These are phyloP conservation scores for Bradypodion pumilum DNA, from an alignment of 2,797 vertebrate genomes.

Conservation along the genomic window DNA sequence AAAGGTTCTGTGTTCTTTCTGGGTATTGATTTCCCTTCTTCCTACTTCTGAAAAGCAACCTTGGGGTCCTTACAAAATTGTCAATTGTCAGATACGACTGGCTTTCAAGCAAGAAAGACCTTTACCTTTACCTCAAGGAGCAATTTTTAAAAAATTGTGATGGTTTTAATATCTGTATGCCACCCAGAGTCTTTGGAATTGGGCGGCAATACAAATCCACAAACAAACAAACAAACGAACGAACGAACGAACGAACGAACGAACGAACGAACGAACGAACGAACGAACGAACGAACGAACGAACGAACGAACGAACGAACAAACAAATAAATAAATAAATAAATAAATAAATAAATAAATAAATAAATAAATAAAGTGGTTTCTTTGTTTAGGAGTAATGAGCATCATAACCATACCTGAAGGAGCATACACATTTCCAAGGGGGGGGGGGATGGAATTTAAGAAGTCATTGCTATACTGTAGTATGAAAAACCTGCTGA, in stretches of 20 bases:
- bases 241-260: neutral
- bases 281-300: neutral
- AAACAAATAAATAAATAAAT: too few species aligned
- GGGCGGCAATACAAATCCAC: neutral
- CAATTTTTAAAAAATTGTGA: too few species aligned
- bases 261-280: neutral
- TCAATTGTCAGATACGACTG: too few species aligned
- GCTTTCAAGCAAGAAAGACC: too few species aligned
- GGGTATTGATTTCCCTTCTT: too few species aligned
- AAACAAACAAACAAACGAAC: neutral
- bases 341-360: neutral
- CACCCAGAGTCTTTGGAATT: too few species aligned
- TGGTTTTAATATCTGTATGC: too few species aligned
- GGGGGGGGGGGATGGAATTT: too few species aligned
- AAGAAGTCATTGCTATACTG: neutral
- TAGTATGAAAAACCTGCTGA: neutral
- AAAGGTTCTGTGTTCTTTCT: too few species aligned
- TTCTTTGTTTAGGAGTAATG: neutral
- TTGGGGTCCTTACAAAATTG: too few species aligned
- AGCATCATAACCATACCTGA: neutral
- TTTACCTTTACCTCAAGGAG: too few species aligned
- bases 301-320: neutral
- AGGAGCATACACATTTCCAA: neutral
- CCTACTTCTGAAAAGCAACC: too few species aligned
- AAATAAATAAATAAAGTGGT: neutral